Evolutionary conservation across 1,140 invertebrate genomes (phyloP).

Genomic region (Aphelinus certus): DNA sequence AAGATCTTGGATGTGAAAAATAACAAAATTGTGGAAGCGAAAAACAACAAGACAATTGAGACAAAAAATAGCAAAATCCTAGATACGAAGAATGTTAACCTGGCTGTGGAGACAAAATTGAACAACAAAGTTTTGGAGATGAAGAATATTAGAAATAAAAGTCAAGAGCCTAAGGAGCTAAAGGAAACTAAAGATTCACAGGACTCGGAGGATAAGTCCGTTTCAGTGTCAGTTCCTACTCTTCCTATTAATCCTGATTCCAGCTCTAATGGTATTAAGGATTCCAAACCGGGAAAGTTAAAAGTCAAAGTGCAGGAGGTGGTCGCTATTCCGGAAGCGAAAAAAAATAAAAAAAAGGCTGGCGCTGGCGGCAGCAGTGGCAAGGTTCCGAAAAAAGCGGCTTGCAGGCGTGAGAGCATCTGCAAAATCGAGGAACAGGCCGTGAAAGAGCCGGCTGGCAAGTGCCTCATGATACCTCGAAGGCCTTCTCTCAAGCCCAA

Average conservation of each 20-base stretch:
- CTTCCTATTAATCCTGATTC: too few species aligned
- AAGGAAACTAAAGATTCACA: slow-evolving; percentile 2
- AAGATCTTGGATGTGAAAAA: slow-evolving; percentile 41
- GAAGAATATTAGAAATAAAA: slow-evolving; percentile 8
- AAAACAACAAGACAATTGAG: slow-evolving; percentile 18
- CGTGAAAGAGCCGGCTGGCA: slow-evolving; percentile 43
- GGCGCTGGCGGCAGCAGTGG: too few species aligned
- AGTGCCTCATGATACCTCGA: slow-evolving; percentile 54
- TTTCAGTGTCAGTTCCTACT: neutral
- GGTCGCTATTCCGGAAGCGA: neutral
- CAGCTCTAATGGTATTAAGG: neutral
- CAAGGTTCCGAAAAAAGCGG: slow-evolving; percentile 10
- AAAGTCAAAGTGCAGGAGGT: neutral
- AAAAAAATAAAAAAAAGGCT: neutral
- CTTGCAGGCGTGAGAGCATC: slow-evolving; percentile 43
- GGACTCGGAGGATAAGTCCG: neutral
- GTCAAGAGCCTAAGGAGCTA: slow-evolving; percentile 1
- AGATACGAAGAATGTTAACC: slow-evolving; percentile 12
- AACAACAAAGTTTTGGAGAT: too few species aligned
- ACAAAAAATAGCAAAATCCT: slow-evolving; percentile 6
- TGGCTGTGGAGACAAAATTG: neutral
- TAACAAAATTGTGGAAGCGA: neutral
- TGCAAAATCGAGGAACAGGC: slow-evolving; percentile 52
- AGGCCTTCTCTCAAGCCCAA: slow-evolving; percentile 71
- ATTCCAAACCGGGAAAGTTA: neutral